These are phyloP conservation scores for Zygaena filipendulae DNA, from an alignment of 2,888 invertebrate species.

Conservation along the genomic window DNA sequence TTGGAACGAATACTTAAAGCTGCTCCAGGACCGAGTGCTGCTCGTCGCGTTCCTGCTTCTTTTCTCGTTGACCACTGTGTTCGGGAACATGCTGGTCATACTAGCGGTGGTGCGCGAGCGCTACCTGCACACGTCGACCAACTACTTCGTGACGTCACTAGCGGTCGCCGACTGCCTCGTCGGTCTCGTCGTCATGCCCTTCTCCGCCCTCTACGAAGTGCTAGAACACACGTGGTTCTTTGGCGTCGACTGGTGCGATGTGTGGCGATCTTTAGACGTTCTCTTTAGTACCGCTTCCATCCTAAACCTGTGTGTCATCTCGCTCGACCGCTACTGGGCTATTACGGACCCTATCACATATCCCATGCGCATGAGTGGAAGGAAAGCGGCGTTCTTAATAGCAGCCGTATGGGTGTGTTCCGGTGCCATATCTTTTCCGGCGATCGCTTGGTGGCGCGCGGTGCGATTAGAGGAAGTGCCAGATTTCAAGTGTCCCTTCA, in stretches of 20 bases:
- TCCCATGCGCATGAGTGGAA: conserved; percentile 92
- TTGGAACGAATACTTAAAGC: conserved; percentile 57
- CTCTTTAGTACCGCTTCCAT: conserved; percentile 98
- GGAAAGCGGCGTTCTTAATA: conserved; percentile 87
- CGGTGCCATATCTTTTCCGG: conserved; percentile 97
- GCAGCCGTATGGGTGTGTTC: conserved; percentile 97
- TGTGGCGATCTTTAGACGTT: conserved; percentile 97
- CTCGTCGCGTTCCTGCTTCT: conserved; percentile 84
- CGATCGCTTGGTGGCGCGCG: conserved; percentile 96
- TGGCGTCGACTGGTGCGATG: conserved; percentile 96
- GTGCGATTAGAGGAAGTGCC: conserved; percentile 85
- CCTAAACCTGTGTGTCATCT: conserved; percentile 96
- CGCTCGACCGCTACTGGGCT: conserved; percentile 97
- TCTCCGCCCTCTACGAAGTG: conserved; percentile 91
- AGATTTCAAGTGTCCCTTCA: conserved; percentile 91
- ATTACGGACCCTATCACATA: conserved; percentile 99
- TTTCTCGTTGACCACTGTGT: conserved; percentile 92
- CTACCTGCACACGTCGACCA: conserved; percentile 96
- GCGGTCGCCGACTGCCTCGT: conserved; percentile 97
- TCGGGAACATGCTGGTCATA: conserved; percentile 95
- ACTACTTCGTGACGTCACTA: conserved; percentile 96
- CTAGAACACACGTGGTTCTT: conserved; percentile 93
- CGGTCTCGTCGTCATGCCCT: conserved; percentile 97
- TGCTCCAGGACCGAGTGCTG: conserved; percentile 75
- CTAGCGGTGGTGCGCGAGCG: conserved; percentile 92